These are phyloP conservation scores for Onchidella celtica DNA, from an alignment of 2,888 invertebrate genomes.

Conservation along the genomic window DNA sequence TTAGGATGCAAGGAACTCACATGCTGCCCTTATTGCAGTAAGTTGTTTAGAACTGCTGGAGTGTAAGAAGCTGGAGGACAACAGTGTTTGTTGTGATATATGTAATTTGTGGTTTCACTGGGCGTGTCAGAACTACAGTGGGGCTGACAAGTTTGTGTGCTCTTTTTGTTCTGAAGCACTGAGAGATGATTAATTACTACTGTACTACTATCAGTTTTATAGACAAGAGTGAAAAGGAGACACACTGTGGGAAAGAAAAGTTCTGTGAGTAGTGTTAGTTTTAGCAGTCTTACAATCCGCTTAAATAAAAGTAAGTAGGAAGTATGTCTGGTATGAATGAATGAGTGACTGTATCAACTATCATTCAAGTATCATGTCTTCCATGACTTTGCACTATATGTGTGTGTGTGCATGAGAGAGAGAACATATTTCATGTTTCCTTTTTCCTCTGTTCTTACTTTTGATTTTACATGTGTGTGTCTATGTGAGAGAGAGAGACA, in stretches of 20 bases:
- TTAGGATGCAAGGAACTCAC: background rate
- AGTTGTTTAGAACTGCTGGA: background rate
- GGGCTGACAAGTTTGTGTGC: background rate
- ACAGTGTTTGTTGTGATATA: background rate
- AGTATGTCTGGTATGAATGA: too few species aligned
- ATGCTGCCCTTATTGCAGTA: background rate
- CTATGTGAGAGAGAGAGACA: too few species aligned
- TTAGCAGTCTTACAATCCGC: too few species aligned
- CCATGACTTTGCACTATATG: too few species aligned
- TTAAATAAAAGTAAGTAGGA: too few species aligned
- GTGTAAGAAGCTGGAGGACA: background rate
- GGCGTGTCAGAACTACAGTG: background rate
- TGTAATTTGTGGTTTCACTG: constrained; percentile 6
- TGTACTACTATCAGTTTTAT: background rate
- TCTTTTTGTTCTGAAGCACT: background rate
- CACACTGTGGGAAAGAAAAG: background rate
- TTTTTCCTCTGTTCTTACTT: too few species aligned
- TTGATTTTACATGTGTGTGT: too few species aligned
- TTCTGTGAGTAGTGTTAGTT: background rate
- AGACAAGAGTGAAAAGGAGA: background rate
- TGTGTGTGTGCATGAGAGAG: too few species aligned
- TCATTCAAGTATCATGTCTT: too few species aligned
- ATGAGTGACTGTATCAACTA: too few species aligned
- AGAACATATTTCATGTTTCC: too few species aligned
- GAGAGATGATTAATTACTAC: background rate